A percentile compares a stretch with the other conserved stretches of the same genome.
Evolutionary conservation across 2,113 vertebrate species (phyloP).

Genomic region (Scortum barcoo): DNA sequence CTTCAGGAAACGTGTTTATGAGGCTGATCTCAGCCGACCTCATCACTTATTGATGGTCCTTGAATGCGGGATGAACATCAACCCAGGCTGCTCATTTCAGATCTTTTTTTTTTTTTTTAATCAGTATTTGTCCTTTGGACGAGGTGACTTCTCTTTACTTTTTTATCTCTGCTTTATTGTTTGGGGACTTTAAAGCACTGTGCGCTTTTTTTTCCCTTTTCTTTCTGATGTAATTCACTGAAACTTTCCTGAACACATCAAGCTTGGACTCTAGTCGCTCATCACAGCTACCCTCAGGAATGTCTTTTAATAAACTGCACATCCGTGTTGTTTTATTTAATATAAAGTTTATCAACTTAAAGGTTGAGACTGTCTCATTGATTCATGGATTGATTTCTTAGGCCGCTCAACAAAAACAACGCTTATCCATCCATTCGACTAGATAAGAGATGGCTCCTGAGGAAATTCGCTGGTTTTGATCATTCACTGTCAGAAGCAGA

Average conservation of each 20-base stretch:
- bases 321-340: background rate
- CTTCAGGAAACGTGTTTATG: constrained; percentile 48
- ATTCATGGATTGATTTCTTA: background rate
- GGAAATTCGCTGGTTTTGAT: background rate
- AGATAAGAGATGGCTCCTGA: background rate
- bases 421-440: background rate
- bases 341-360: background rate
- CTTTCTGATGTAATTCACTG: constrained; percentile 13
- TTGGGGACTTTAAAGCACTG: constrained; percentile 11
- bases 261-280: background rate
- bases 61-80: constrained; percentile 57
- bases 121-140: constrained; percentile 38
- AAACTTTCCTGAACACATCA: background rate
- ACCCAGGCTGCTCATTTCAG: constrained; percentile 38
- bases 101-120: constrained; percentile 6
- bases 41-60: constrained; percentile 59
- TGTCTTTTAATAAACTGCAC: background rate
- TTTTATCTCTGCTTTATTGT: constrained; percentile 31
- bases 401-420: background rate
- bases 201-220: too few species aligned
- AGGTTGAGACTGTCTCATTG: background rate
- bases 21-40: constrained; percentile 57
- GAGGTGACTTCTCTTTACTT: constrained; percentile 27
- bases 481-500: background rate
- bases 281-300: background rate